phyloP scores from a whole-genome alignment of 2,797 vertebrate genomes.

The Leptatherina wallacei region DNA sequence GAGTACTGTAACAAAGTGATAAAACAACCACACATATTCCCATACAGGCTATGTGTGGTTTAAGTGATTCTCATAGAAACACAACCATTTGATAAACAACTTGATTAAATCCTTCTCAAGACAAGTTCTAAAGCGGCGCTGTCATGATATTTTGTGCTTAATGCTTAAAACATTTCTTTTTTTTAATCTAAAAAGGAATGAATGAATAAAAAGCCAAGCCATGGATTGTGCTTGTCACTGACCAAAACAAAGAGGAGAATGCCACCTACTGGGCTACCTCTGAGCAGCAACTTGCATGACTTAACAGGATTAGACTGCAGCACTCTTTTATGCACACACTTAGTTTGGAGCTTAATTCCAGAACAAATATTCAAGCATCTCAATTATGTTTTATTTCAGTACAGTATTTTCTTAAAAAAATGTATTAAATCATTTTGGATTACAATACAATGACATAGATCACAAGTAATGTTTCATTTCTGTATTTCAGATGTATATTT shows the following conservation, averaged over 20 bases:
- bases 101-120: too few species aligned
- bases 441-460: not conserved
- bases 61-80: not conserved
- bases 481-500: constrained; percentile 82
- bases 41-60: not conserved
- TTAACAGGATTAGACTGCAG: not conserved
- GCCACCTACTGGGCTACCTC: constrained; percentile 38
- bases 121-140: too few species aligned
- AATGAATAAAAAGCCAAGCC: not conserved
- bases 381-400: not conserved
- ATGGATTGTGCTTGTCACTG: not conserved
- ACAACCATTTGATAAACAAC: not conserved
- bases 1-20: not conserved
- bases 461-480: constrained; percentile 4
- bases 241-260: constrained; percentile 15
- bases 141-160: not conserved
- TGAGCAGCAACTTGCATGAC: constrained; percentile 10
- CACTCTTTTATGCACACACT: not conserved
- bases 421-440: not conserved
- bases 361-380: not conserved
- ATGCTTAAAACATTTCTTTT: constrained; percentile 10
- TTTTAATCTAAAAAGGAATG: not conserved
- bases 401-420: not conserved
- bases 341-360: not conserved
- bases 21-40: not conserved